A percentile compares a stretch with the other conserved stretches of the same genome.
These are phyloP conservation scores for Corythaixoides concolor DNA, from an alignment of 2,113 vertebrate genomes.

Conservation along the genomic window DNA sequence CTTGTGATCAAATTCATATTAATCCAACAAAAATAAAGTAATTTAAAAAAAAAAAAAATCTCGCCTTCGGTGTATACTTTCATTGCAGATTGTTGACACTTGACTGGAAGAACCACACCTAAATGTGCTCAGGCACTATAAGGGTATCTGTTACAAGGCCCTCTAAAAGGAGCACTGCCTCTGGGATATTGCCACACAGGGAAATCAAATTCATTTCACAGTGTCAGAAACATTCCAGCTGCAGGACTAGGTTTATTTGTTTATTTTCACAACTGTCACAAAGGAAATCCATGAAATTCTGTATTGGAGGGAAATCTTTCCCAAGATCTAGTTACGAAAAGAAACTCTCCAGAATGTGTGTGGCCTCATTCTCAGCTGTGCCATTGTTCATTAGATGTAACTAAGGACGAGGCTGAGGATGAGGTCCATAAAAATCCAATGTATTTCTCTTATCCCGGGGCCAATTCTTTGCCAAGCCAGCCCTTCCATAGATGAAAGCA, in stretches of 20 bases:
- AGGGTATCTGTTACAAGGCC: background rate
- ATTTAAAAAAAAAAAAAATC: background rate
- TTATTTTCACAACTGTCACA: constrained; percentile 42
- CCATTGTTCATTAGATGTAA: constrained; percentile 51
- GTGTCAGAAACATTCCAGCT: constrained; percentile 14
- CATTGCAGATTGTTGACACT: background rate
- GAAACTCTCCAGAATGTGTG: constrained; percentile 38
- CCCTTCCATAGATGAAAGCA: constrained; percentile 56
- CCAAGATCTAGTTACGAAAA: constrained; percentile 56
- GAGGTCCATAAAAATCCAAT: constrained; percentile 15
- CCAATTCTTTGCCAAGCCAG: constrained; percentile 27
- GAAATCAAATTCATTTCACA: constrained; percentile 30
- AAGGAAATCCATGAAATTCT: constrained; percentile 55
- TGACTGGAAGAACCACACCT: background rate
- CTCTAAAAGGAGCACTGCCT: background rate
- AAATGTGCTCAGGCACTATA: background rate
- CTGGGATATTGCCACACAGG: background rate
- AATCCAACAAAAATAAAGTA: background rate
- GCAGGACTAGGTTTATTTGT: constrained; percentile 36
- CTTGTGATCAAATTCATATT: background rate
- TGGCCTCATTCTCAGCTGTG: constrained; percentile 60
- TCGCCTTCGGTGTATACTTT: background rate
- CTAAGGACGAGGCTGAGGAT: constrained; percentile 35
- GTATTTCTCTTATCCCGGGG: constrained; percentile 36
- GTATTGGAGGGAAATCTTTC: constrained; percentile 40